phyloP scores from a whole-genome alignment of 2,113 vertebrate genomes.

The Caloenas nicobarica region DNA sequence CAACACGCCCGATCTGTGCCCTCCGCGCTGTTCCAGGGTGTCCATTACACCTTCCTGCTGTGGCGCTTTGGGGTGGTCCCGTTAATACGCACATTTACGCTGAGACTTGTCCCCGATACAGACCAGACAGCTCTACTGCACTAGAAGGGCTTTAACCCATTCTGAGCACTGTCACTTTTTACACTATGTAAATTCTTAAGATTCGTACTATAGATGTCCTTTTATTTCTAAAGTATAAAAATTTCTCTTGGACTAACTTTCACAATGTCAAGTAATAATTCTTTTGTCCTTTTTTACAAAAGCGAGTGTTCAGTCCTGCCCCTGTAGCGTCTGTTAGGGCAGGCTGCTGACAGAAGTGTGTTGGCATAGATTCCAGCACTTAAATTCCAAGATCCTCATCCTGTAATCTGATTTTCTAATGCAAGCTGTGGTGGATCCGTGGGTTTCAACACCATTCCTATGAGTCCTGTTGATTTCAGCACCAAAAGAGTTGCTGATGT shows the following conservation, averaged over 20 bases:
- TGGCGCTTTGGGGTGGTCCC: background rate
- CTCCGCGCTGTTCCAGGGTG: background rate
- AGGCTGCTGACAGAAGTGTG: background rate
- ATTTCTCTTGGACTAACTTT: background rate
- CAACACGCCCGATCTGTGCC: fast-evolving
- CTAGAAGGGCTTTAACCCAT: background rate
- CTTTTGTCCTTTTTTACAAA: background rate
- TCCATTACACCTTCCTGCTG: fast-evolving
- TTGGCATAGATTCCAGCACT: background rate
- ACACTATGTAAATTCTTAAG: background rate
- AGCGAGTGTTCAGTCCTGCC: background rate
- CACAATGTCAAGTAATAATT: background rate
- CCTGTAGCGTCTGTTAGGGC: background rate
- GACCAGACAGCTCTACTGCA: background rate
- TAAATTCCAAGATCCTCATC: background rate
- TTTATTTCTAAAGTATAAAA: background rate
- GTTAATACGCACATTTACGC: fast-evolving
- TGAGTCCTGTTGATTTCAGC: background rate
- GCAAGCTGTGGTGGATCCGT: background rate
- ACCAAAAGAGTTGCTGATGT: background rate
- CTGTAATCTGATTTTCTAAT: background rate
- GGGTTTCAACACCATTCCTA: background rate
- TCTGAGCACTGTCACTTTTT: background rate
- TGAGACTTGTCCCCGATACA: fast-evolving
- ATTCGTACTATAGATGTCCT: background rate